Evolutionary conservation across 2,797 vertebrate species (phyloP), one percentile per base, ranked within the genome.

Genomic region (Coilia nasus): DNA sequence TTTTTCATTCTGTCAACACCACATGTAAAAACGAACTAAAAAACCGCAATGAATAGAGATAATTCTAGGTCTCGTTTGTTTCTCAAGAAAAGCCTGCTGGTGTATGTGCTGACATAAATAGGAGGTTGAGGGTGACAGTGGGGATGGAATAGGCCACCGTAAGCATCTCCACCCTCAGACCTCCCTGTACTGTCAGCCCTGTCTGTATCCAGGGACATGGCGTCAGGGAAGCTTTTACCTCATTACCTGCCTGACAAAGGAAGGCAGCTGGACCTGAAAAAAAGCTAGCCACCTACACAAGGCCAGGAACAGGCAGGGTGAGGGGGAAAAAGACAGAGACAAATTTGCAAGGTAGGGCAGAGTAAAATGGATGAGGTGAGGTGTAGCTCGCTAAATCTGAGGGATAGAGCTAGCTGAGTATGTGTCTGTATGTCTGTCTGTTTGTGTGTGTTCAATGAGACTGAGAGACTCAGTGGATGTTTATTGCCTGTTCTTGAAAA

Each of bases 361-460:
- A 78, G 31, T 54, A 78, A 41, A 41, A 78, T n/a, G 17, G 71
- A 78, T 44, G 17, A 78, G 71, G 35, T 12, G 28, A 71, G 28
- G 28, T 44, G 10, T 19, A 78, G 71, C 71, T 78, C 17, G 56
- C 81, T 85, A 59, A 28, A 47, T 85, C 28, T 78, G 15, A 19
- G 71, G 35, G 17, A 85, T 81, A 82, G 25, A 21, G 35, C 2
- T 35, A 31, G 35, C 14, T 81, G 78, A 23, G 78, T 47, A 15
- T 60, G 21, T 84, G 54, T 81, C 15, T 46, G 31, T 60, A 62
- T 14, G 17, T 28, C 6, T 44, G 59, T 47, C 4, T 47, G n/a
- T n/a, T n/a, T n/a, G n/a, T 41, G 35, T 41, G 35, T 41, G 35
- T 41, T 41, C 2, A 41, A 41, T 41, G 35, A 5, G 35, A 2